Evolutionary conservation across 2,888 invertebrate species (phyloP).

Genomic region (Embidobia sp.): DNA sequence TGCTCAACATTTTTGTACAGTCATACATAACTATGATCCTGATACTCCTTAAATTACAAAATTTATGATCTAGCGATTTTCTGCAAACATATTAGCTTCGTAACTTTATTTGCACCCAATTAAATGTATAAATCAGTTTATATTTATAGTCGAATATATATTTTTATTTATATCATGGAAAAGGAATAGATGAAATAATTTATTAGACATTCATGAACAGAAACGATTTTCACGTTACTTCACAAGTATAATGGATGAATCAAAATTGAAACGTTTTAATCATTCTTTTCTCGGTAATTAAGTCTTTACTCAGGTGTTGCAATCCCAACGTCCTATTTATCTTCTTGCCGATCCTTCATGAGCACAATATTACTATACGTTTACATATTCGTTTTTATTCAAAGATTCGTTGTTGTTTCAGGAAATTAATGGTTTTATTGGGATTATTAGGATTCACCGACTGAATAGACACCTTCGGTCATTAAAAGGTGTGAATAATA

Average conservation of each 20-base stretch:
- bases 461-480: not conserved
- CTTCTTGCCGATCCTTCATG: constrained; percentile 2
- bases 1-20: too few species aligned
- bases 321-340: constrained; percentile 22
- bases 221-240: constrained; percentile 17
- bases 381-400: not conserved
- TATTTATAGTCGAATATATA: too few species aligned
- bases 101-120: too few species aligned
- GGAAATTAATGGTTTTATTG: too few species aligned
- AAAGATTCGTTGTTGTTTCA: too few species aligned
- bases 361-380: constrained; percentile 4
- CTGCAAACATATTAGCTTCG: too few species aligned
- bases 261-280: constrained; percentile 36
- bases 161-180: constrained; percentile 17
- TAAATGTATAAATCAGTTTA: too few species aligned
- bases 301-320: constrained; percentile 16
- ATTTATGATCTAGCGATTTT: too few species aligned
- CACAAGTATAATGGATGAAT: constrained; percentile 13
- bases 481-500: constrained; percentile 11
- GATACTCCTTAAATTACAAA: too few species aligned
- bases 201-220: constrained; percentile 13
- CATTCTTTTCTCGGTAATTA: constrained; percentile 27
- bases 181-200: constrained; percentile 15
- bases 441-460: too few species aligned
- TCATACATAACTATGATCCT: too few species aligned